phyloP scores from a whole-genome alignment of 2,797 vertebrate species.

The Fundulus diaphanus region DNA sequence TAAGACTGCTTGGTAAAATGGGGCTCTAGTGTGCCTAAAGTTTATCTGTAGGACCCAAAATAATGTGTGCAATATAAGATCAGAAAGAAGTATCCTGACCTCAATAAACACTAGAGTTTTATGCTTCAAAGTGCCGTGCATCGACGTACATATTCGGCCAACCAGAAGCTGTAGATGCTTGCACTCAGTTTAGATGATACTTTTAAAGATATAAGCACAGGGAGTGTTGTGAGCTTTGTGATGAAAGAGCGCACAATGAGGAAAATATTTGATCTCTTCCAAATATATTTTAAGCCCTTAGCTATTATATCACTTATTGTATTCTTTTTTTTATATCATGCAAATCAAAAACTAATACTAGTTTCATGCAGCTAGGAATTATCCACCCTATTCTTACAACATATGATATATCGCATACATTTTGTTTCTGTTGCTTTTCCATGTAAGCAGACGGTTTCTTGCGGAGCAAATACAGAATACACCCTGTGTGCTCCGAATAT shows the following conservation, averaged over 20 bases:
- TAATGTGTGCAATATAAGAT: not conserved
- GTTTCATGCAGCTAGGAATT: not conserved
- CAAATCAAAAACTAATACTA: not conserved
- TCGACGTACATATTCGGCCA: not conserved
- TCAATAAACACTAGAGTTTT: too few species aligned
- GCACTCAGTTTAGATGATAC: not conserved
- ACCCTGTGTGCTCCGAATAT: too few species aligned
- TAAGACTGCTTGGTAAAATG: not conserved
- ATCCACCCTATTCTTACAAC: not conserved
- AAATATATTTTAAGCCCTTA: not conserved
- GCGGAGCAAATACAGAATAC: too few species aligned
- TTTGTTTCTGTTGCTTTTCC: not conserved
- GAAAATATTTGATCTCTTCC: not conserved
- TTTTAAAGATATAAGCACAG: not conserved
- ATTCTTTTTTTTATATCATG: not conserved
- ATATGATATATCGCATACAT: not conserved
- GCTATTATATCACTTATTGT: not conserved
- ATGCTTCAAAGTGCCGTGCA: not conserved
- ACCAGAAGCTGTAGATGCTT: not conserved
- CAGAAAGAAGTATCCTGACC: too few species aligned
- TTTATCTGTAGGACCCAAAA: not conserved
- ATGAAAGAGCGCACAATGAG: too few species aligned
- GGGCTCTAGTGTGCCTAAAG: too few species aligned
- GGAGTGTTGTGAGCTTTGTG: not conserved
- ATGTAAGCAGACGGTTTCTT: too few species aligned